Conservation (phyloP, 1,140 invertebrate species). For the Zeugodacus cucurbitae region DNA sequence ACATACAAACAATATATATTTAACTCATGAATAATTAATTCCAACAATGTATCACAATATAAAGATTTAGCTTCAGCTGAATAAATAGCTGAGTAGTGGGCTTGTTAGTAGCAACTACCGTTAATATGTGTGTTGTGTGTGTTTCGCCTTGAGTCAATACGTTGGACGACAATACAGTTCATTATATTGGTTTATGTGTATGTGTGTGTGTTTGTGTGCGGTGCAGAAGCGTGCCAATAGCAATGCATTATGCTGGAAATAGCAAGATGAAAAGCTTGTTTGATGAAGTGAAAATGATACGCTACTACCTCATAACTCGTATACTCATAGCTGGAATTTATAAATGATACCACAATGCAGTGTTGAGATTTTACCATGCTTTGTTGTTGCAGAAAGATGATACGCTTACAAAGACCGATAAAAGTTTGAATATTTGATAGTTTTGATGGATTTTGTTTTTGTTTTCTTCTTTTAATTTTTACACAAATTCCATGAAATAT, state of each 20-base stretch:
- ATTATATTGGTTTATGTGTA: background rate
- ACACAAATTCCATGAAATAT: background rate
- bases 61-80: background rate
- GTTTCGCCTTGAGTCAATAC: background rate
- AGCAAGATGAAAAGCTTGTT: constrained; percentile 11
- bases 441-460: background rate
- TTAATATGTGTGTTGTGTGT: background rate
- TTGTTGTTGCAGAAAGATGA: background rate
- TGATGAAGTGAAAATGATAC: constrained; percentile 18
- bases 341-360: background rate
- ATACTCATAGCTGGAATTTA: background rate
- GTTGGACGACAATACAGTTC: background rate
- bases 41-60: background rate
- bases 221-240: background rate
- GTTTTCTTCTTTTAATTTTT: background rate
- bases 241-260: constrained; percentile 8
- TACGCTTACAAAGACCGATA: background rate
- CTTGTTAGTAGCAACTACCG: background rate
- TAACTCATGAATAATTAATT: constrained; percentile 26
- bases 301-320: background rate
- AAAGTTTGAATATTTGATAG: background rate
- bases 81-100: background rate
- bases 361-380: background rate
- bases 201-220: background rate
- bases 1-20: background rate